A percentile compares a stretch with the other conserved stretches of the same genome.
phyloP scores from a whole-genome alignment of 1,140 invertebrate genomes.

The Papilio polyxenes region DNA sequence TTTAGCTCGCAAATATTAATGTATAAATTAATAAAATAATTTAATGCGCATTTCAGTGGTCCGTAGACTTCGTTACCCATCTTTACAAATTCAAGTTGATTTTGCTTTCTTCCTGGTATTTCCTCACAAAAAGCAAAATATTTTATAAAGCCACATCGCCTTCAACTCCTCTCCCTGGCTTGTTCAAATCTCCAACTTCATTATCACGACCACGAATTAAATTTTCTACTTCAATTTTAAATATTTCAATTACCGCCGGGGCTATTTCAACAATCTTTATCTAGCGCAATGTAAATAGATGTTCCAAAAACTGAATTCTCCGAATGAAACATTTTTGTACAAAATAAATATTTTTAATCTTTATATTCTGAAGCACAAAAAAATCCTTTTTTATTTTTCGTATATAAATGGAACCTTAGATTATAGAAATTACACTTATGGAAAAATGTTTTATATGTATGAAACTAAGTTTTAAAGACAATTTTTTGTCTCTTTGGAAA shows the following conservation, averaged over 20 bases:
- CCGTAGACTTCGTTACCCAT: conserved; percentile 8
- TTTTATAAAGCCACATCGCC: conserved; percentile 20
- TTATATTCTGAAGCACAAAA: neutral
- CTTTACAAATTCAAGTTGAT: conserved; percentile 10
- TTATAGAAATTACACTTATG: too few species aligned
- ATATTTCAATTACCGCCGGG: conserved; percentile 42
- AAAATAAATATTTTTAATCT: neutral
- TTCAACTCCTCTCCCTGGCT: conserved; percentile 44
- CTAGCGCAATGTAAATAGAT: neutral
- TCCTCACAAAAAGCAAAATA: conserved; percentile 44
- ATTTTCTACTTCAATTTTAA: conserved; percentile 44
- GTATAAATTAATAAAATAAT: neutral
- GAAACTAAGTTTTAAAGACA: too few species aligned
- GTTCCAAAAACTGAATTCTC: conserved; percentile 1
- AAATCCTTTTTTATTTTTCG: too few species aligned
- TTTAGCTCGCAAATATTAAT: neutral
- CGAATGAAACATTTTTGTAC: neutral
- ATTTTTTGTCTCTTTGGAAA: too few species aligned
- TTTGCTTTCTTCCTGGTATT: conserved; percentile 41
- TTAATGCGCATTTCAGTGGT: neutral
- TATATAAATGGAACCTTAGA: too few species aligned
- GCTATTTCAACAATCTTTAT: conserved; percentile 9
- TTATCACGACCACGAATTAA: conserved; percentile 44
- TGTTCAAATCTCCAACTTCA: conserved; percentile 48
- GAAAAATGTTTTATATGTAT: too few species aligned